A percentile compares a stretch with the other conserved stretches of the same genome.
Conservation (phyloP, 2,797 vertebrate species). For the Gymnothorax javanicus region DNA sequence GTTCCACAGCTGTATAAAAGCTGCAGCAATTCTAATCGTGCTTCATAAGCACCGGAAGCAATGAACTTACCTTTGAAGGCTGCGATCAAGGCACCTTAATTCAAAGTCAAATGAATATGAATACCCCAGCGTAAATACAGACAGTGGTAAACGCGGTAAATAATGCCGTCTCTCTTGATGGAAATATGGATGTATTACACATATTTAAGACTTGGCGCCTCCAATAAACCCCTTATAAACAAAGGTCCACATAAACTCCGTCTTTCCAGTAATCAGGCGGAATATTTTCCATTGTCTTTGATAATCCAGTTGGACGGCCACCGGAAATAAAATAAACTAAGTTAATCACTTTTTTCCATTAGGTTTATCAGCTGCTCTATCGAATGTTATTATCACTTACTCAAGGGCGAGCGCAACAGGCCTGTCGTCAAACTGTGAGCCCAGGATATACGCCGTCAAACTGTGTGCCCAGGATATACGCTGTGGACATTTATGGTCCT, state of each 20-base stretch:
- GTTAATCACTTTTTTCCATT: background rate
- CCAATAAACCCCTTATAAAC: background rate
- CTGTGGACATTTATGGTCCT: background rate
- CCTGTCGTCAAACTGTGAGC: background rate
- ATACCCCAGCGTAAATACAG: too few species aligned
- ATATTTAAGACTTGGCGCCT: background rate
- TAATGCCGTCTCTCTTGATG: background rate
- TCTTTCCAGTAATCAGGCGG: background rate
- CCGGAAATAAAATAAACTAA: background rate
- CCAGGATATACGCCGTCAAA: background rate
- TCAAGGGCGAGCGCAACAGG: too few species aligned
- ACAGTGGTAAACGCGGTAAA: background rate
- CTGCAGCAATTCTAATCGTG: background rate
- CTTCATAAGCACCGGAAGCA: background rate
- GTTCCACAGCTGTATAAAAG: background rate
- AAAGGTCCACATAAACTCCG: background rate
- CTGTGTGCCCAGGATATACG: background rate
- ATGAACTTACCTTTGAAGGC: background rate
- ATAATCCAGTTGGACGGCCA: background rate
- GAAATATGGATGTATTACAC: background rate
- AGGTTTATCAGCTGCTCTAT: background rate
- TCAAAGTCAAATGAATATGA: background rate
- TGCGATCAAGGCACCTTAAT: background rate
- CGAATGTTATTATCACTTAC: background rate
- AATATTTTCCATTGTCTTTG: background rate